Base-by-base conservation (phyloP, 1,140 invertebrate species). In the Belonocnema kinseyi region DNA sequence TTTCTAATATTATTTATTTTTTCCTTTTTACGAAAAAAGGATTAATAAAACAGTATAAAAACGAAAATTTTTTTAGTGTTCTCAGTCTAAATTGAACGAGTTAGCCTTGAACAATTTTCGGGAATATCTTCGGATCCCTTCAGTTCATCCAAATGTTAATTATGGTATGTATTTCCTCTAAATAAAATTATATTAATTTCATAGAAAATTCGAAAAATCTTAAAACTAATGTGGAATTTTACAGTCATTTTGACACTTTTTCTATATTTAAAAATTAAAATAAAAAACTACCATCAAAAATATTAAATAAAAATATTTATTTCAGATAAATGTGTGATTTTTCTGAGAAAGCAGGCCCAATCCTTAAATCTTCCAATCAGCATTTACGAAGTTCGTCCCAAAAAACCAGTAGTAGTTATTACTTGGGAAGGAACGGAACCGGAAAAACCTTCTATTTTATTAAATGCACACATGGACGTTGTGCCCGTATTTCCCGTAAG, bases 401-500 rank as follows among this genome's bases (percentile, higher is more conserved):
- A 92, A 40, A 97, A 96, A 85, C 97, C 97, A 1, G 92, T 97
- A 14, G 92, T 97, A 17, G 90, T 98, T 16, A 94, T 99, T 87
- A 97, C 96, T 70, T 97, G 96, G 95, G 82, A 89, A 76, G 98
- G 98, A 50, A 91, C 87, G 0, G 90, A 97, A 12, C 95, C 96
- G 0, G 82, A 90, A 2, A 87, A 97, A 71, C 94, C 95, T 3
- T 92, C 95, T 2, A 92, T 99, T 46, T 85, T 98, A 33, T 93
- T 99, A 1, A 98, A 98, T 88, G 98, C 97, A 12, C 98, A 99
- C 83, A 98, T 97, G 93, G 98, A 99, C 91, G 98, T 99, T 33
- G 98, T 99, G 4, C 97, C 97, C 5, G 97, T 98, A 0, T 97
- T 95, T 88, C 92, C 93, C 80, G 96, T 96, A 92, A 93, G 92